Base-by-base conservation (phyloP, 2,113 vertebrate species). In the Embiotoca jacksoni region DNA sequence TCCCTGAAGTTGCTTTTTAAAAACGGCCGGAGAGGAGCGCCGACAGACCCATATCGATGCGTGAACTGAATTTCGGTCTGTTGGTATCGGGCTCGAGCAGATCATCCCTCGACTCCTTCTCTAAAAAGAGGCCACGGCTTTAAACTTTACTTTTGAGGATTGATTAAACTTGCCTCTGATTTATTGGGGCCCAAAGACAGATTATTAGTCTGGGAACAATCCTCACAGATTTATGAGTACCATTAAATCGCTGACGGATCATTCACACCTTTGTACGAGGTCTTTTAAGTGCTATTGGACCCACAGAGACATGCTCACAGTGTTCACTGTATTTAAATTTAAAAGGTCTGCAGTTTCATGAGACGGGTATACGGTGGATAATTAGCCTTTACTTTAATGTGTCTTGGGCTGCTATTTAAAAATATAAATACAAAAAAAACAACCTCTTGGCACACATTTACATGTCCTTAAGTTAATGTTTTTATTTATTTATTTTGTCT, bases 101-200 rank as follows among this genome's bases (percentile, higher is more conserved):
- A 37, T 37, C 46, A 14, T 49, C 46, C 46, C 46, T 4, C 14
- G 14, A 15, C 4, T 13, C 46, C 49, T 52, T 6, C 14, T 46
- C 31, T 32, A 1, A 5, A 39, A 61, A 37, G 10, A 53, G 41
- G 10, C 55, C 53, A 11, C 62, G 16, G 61, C 32, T 39, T 47
- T 35, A 16, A 39, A 15, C n/a, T 30, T 11, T 3, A 37, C 60
- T 36, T 4, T 23, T 23, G 35, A 58, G 59, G 58, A 70, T 16
- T 44, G 59, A 80, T 80, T 39, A 31, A 72, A 68, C 13, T 44
- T 8, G 55, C 59, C 3, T 79, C 32, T 54, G 46, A 23, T 23
- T 23, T 82, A 66, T 52, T 63, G 9, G 56, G 67, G 32, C 39
- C 56, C 53, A 53, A 54, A 70, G 59, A 57, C 23, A 23, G 23